Conservation (phyloP, 2,113 vertebrate species). For the Brachionichthys hirsutus region DNA sequence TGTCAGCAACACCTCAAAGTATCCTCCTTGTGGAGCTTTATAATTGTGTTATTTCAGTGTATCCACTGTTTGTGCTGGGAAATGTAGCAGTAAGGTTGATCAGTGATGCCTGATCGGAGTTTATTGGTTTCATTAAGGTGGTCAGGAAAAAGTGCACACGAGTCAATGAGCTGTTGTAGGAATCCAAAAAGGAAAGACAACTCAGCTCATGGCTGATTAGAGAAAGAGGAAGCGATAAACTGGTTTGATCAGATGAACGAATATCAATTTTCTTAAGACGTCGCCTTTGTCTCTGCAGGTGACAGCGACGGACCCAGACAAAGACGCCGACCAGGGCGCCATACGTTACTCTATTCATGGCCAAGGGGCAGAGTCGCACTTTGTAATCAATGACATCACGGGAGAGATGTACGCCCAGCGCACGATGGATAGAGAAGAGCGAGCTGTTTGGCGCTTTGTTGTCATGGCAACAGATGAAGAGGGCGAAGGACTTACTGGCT, state of each 20-base stretch:
- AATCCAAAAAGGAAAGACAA: conserved; percentile 26
- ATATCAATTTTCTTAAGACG: conserved; percentile 37
- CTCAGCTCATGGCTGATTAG: conserved; percentile 18
- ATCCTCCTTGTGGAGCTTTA: no score
- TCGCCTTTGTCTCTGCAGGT: conserved; percentile 77
- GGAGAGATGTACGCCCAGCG: conserved; percentile 87
- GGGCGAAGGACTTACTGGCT: conserved; percentile 88
- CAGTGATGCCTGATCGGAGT: conserved; percentile 30
- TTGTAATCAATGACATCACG: conserved; percentile 86
- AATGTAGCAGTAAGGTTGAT: conserved; percentile 25
- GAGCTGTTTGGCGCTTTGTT: conserved; percentile 87
- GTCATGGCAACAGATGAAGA: conserved; percentile 87
- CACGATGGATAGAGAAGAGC: conserved; percentile 84
- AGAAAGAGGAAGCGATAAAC: conserved; percentile 48
- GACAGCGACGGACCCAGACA: conserved; percentile 86
- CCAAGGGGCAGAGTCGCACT: conserved; percentile 83
- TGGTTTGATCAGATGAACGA: conserved; percentile 39
- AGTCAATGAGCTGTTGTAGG: conserved; percentile 49
- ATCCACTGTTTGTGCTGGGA: no score
- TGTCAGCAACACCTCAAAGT: no score
- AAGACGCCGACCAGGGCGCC: conserved; percentile 80
- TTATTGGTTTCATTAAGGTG: conserved; percentile 49
- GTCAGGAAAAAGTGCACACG: conserved; percentile 42
- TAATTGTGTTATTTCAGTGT: no score
- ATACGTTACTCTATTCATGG: conserved; percentile 88